Evolutionary conservation across 2,888 invertebrate species (phyloP).

Genomic region (Tipula helvola): DNA sequence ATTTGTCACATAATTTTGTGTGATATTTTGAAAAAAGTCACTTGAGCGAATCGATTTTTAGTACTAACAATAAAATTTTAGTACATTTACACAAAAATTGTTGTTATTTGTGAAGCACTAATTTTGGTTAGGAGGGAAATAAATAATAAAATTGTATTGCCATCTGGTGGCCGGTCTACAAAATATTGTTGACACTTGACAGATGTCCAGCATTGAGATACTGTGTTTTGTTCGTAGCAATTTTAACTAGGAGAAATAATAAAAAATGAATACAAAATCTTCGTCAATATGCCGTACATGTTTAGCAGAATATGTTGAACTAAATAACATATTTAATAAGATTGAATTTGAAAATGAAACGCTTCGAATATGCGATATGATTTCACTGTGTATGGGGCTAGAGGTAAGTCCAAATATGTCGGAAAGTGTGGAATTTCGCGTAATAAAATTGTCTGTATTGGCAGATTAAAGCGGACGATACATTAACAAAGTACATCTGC

Average conservation of each 20-base stretch:
- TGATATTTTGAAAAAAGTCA: too few species aligned
- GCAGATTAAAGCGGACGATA: neutral
- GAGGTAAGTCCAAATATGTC: neutral
- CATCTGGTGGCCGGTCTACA: too few species aligned
- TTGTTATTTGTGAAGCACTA: too few species aligned
- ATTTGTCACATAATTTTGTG: too few species aligned
- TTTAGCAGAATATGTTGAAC: neutral
- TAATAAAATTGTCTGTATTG: neutral
- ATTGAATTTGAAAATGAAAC: neutral
- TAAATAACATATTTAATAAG: neutral
- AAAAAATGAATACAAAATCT: neutral
- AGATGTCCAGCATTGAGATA: too few species aligned
- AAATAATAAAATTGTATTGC: too few species aligned
- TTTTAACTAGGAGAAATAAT: neutral
- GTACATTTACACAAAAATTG: too few species aligned
- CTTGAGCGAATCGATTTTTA: too few species aligned
- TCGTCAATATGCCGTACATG: neutral
- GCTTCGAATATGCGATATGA: neutral
- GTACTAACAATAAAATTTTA: too few species aligned
- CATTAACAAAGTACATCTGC: neutral
- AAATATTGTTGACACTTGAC: too few species aligned
- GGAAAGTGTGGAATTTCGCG: neutral
- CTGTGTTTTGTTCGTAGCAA: too few species aligned
- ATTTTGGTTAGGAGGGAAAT: too few species aligned
- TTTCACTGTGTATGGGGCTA: neutral